Base-by-base conservation (phyloP, 2,888 invertebrate genomes). In the Hylaea fasciaria region DNA sequence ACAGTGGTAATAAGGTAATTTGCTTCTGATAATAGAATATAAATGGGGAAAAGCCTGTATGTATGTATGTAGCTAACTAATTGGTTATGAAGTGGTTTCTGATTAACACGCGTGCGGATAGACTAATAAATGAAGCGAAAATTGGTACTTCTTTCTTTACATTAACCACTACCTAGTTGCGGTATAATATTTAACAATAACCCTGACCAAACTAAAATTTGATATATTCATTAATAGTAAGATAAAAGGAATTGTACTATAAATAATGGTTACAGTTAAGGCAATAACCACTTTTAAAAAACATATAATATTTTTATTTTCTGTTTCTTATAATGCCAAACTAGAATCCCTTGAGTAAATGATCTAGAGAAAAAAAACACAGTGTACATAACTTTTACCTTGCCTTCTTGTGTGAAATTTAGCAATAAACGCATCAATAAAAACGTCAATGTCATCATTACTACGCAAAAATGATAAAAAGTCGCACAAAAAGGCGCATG, bases 361-460 rank as follows among this genome's bases (percentile, higher is more conserved):
- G 2, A 37, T 39, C 11, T n/a, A 7, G 16, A 2, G n/a, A 43
- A 40, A 39, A 12, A 1, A 35, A 35, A 39, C 14, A 9, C 9
- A 22, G n/a, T n/a, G n/a, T n/a, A n/a, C n/a, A n/a, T n/a, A n/a
- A n/a, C n/a, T n/a, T 13, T 16, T n/a, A 14, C 0, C 1, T 11
- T 29, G 22, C 44, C 48, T 48, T 44, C 57, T 55, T 63, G 62
- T 75, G 73, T 72, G 69, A 77, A 77, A 76, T 74, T 76, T 74
- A 11, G 68, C 73, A 68, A 74, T 77, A 81, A 78, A 74, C 67
- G 64, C 58, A 51, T 55, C 60, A 74, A 78, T 81, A 83, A 83
- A 86, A 87, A 81, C 62, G 47, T 57, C 64, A 80, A 88, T 75
- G 85, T 91, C 90, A 91, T 91, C 85, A 89, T 89, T 85, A 83